Base-by-base conservation (phyloP, 1,140 invertebrate species). In the Yoshiicerus persimilis region DNA sequence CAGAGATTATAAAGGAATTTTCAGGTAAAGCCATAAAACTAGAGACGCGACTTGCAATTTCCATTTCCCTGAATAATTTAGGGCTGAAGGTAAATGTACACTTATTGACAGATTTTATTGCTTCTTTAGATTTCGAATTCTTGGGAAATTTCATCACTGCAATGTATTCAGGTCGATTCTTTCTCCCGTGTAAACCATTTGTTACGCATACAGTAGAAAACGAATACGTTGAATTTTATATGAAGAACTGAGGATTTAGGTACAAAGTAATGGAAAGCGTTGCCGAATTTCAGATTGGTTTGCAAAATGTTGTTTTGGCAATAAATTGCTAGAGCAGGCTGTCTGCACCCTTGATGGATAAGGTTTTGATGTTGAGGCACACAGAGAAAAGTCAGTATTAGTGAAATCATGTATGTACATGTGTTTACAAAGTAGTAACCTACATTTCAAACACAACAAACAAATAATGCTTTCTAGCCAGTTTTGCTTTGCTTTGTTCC, bases 281-380 rank as follows among this genome's bases (percentile, higher is more conserved):
- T 30, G 27, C 41, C 25, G 11, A 85, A 85, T 23, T 38, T 56
- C 1, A 27, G 41, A 30, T 32, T 30, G 64, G 27, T 11, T 23
- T 56, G 84, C 10, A 30, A 85, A 62, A 47, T 38, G 41, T 47
- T 84, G 39, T 85, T 85, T 84, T 85, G 39, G 84, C 41, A 32
- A 85, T 85, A 85, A 85, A 85, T 85, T 11, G 8, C 9, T 20
- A 85, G 1, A 85, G 56, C 10, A 85, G 41, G 6, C 84, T 85
- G 84, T 56, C 84, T 85, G 27, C 20, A 32, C n/a, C n/a, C n/a
- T 85, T 85, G 84, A 85, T 85, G 84, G 84, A 85, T 85, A 56
- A 56, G 84, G 20, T 85, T 85, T 56, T 56, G 41, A 30, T 38
- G 25, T 23, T 30, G 25, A 70, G 11, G 4, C 4, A 66, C 23